Conservation (phyloP, 2,113 vertebrate species). For the Ciconia maguari region DNA sequence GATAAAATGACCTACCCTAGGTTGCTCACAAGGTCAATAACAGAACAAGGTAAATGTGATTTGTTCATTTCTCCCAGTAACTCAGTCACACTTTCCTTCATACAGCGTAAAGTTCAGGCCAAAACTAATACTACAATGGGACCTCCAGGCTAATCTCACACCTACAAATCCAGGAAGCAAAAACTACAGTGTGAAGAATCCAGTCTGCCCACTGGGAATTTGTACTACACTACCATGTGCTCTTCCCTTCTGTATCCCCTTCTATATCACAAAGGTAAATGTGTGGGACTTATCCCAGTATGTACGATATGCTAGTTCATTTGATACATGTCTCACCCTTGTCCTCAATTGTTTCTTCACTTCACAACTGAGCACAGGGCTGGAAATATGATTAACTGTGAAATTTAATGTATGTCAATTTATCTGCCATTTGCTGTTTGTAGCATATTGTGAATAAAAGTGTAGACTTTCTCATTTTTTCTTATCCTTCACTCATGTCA, state of each 20-base stretch:
- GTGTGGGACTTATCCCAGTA: neutral
- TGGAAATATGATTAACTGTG: conserved; percentile 8
- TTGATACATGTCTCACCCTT: neutral
- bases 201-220: neutral
- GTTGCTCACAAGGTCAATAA: neutral
- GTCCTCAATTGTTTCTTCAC: neutral
- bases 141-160: neutral
- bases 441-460: neutral
- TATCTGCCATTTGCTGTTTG: neutral
- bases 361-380: neutral
- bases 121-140: neutral
- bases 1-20: neutral
- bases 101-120: neutral
- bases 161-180: neutral
- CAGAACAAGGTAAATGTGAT: neutral
- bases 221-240: neutral
- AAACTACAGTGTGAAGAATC: neutral
- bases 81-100: neutral
- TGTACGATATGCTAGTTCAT: neutral
- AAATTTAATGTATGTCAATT: conserved; percentile 1
- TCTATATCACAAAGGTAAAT: neutral
- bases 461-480: neutral
- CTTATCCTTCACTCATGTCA: conserved; percentile 1
- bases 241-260: neutral
- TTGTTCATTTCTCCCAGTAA: neutral